phyloP scores from a whole-genome alignment of 2,797 vertebrate species.

The Peromyscus eremicus region DNA sequence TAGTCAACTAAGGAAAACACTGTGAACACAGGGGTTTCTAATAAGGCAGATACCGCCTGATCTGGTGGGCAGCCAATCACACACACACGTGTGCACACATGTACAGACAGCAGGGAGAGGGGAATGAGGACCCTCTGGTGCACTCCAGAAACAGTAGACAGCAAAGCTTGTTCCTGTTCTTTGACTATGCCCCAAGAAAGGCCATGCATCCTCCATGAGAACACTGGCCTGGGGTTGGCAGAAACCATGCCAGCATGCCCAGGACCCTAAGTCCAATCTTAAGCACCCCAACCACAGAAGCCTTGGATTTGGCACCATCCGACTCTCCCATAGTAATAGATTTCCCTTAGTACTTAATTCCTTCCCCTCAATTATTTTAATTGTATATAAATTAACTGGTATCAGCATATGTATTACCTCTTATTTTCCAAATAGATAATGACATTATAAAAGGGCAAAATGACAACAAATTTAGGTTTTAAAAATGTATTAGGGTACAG shows the following conservation, averaged over 20 bases:
- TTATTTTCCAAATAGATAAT: slow-evolving; percentile 39
- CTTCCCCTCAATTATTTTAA: not conserved
- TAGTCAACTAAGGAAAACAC: slow-evolving; percentile 1
- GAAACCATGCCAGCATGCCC: too few species aligned
- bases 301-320: slow-evolving; percentile 11
- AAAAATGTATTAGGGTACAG: not conserved
- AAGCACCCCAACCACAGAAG: not conserved
- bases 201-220: not conserved
- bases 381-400: not conserved
- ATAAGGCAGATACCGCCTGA: not conserved
- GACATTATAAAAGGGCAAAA: not conserved
- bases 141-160: not conserved
- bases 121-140: not conserved
- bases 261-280: not conserved
- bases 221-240: not conserved
- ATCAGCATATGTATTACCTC: not conserved
- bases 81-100: not conserved
- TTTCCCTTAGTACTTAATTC: slow-evolving; percentile 24
- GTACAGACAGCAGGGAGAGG: not conserved
- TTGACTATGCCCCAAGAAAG: not conserved
- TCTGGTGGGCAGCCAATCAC: not conserved
- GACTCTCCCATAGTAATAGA: not conserved
- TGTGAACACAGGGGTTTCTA: not conserved
- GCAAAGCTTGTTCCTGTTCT: not conserved
- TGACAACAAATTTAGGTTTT: not conserved